Evolutionary conservation across 2,797 vertebrate species (phyloP).

Genomic region (Adrianichthys oophorus): DNA sequence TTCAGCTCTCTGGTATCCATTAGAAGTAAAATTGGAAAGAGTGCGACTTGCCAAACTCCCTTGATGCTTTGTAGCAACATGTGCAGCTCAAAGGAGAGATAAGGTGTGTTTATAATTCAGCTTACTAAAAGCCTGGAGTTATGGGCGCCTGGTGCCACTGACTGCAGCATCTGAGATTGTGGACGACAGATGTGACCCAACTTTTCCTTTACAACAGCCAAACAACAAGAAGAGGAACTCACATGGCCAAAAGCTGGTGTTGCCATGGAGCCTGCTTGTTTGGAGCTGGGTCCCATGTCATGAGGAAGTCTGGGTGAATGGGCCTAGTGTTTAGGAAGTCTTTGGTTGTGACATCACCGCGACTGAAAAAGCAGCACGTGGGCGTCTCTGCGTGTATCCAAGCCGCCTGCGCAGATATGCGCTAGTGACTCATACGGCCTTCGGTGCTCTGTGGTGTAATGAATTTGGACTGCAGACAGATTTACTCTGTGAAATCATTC

Average conservation of each 20-base stretch:
- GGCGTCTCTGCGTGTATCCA: constrained; percentile 34
- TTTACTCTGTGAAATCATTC: constrained; percentile 31
- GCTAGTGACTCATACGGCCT: constrained; percentile 71
- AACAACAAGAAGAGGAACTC: constrained; percentile 37
- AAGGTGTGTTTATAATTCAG: constrained; percentile 25
- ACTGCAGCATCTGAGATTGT: constrained; percentile 6
- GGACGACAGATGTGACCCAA: constrained; percentile 20
- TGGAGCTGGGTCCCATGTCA: constrained; percentile 52
- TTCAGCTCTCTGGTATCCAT: constrained; percentile 4
- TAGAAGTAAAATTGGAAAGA: constrained; percentile 36
- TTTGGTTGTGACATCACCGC: constrained; percentile 74
- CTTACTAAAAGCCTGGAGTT: constrained; percentile 10
- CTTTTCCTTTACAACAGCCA: constrained; percentile 47
- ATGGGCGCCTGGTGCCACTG: constrained; percentile 19
- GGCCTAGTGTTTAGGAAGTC: constrained; percentile 80
- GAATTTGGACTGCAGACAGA: constrained; percentile 47
- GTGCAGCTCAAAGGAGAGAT: constrained; percentile 26
- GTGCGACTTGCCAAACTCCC: constrained; percentile 52
- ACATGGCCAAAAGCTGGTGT: constrained; percentile 45
- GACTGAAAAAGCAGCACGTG: constrained; percentile 55
- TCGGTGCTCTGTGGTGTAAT: constrained; percentile 60
- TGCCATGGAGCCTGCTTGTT: constrained; percentile 70
- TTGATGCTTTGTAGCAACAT: constrained; percentile 15
- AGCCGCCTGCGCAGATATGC: constrained; percentile 59
- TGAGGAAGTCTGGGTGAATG: constrained; percentile 68